Evolutionary conservation across 1,140 invertebrate species (phyloP).

Genomic region (Patella vulgata): DNA sequence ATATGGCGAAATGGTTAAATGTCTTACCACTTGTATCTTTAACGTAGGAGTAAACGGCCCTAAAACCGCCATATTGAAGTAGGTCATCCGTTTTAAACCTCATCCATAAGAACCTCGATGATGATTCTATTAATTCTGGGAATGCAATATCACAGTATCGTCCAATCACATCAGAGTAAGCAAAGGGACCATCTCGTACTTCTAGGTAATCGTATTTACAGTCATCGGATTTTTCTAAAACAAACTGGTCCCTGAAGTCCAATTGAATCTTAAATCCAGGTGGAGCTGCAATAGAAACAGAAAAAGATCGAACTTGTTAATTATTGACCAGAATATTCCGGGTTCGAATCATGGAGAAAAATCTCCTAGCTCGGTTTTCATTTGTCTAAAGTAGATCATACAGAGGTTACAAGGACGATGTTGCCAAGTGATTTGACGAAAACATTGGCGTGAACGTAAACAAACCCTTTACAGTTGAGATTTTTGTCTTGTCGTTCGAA

Average conservation of each 20-base stretch:
- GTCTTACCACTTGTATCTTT: constrained; percentile 34
- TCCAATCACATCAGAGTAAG: constrained; percentile 78
- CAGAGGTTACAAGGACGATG: too few relatives aligned
- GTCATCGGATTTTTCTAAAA: constrained; percentile 76
- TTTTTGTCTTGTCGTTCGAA: too few relatives aligned
- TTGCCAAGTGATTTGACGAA: too few relatives aligned
- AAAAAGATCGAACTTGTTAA: too few relatives aligned
- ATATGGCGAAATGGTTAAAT: too few relatives aligned
- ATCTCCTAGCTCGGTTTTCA: too few relatives aligned
- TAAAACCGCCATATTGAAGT: constrained; percentile 85
- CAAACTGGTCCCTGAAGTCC: constrained; percentile 85
- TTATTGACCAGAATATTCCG: too few relatives aligned
- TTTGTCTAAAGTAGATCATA: too few relatives aligned
- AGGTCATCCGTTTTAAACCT: constrained; percentile 86
- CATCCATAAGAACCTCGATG: constrained; percentile 82
- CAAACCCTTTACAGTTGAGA: too few relatives aligned
- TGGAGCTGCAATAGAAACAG: constrained; percentile 74
- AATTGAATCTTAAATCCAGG: constrained; percentile 78
- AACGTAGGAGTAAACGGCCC: constrained; percentile 75
- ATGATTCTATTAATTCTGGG: constrained; percentile 81
- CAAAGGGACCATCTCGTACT: constrained; percentile 84
- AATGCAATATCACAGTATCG: constrained; percentile 81
- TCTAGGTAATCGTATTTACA: constrained; percentile 88
- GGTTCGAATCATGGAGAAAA: too few relatives aligned
- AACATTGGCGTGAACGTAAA: too few relatives aligned